phyloP scores from a whole-genome alignment of 1,140 invertebrate genomes.

The Drosophila dunni region DNA sequence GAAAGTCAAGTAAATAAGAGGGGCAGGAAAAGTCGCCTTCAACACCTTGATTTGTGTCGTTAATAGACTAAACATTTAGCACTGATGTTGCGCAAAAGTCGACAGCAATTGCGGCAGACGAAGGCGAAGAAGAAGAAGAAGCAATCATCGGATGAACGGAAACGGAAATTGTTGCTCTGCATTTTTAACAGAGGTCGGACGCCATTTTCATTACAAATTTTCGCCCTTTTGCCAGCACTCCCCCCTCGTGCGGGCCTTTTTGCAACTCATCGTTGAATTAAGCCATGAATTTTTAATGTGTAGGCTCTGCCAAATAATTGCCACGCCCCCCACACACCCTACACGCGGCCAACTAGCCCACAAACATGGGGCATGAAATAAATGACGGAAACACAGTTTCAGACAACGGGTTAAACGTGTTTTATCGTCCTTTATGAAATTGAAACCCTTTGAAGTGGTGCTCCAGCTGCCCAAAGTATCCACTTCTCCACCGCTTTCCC shows the following conservation, averaged over 20 bases:
- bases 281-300: slow-evolving; percentile 74
- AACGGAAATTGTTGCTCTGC: slow-evolving; percentile 81
- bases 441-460: slow-evolving; percentile 39
- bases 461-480: not conserved
- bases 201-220: slow-evolving; percentile 42
- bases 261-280: slow-evolving; percentile 34
- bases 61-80: slow-evolving; percentile 65
- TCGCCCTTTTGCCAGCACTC: slow-evolving; percentile 10
- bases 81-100: slow-evolving; percentile 25
- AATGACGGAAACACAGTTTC: slow-evolving; percentile 18
- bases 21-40: not conserved
- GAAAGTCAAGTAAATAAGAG: not conserved
- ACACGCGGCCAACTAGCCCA: not conserved
- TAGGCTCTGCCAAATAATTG: slow-evolving; percentile 16
- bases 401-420: slow-evolving; percentile 40
- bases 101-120: slow-evolving; percentile 64
- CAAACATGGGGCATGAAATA: slow-evolving; percentile 25
- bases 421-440: slow-evolving; percentile 45
- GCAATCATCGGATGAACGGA: slow-evolving; percentile 58
- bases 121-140: slow-evolving; percentile 1
- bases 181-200: slow-evolving; percentile 77
- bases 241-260: not conserved
- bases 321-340: not conserved
- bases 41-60: slow-evolving; percentile 52
- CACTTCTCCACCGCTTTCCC: not conserved